phyloP scores from a whole-genome alignment of 2,113 vertebrate genomes.

The Gasterosteus nipponicus region DNA sequence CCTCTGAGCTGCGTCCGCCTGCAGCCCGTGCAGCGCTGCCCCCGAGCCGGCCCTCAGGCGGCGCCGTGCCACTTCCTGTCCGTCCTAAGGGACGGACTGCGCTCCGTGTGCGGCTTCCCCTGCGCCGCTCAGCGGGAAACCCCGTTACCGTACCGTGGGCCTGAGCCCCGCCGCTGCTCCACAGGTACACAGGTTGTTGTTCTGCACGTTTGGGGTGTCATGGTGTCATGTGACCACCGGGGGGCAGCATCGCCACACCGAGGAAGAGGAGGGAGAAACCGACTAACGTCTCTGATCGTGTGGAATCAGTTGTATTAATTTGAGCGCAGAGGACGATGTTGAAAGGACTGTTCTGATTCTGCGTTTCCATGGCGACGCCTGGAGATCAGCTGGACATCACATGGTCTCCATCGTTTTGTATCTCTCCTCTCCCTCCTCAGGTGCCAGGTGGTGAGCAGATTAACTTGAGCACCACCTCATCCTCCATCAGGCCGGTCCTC shows the following conservation, averaged over 20 bases:
- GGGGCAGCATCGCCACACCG: too few species aligned
- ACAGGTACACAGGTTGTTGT: constrained; percentile 59
- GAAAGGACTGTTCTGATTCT: too few species aligned
- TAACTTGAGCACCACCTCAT: constrained; percentile 74
- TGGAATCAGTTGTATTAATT: too few species aligned
- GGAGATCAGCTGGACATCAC: too few species aligned
- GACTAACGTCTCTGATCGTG: too few species aligned
- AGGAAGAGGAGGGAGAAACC: too few species aligned
- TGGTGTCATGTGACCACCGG: too few species aligned
- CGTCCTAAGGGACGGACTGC: constrained; percentile 79
- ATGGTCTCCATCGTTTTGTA: too few species aligned
- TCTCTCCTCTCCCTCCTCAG: constrained; percentile 66
- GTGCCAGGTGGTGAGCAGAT: constrained; percentile 63
- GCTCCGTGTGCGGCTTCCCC: constrained; percentile 87
- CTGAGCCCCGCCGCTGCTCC: constrained; percentile 63
- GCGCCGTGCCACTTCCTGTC: constrained; percentile 83
- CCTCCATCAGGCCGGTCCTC: constrained; percentile 65
- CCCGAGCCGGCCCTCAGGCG: constrained; percentile 80
- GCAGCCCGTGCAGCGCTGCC: constrained; percentile 86
- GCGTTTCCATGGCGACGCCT: too few species aligned
- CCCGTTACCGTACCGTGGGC: constrained; percentile 76
- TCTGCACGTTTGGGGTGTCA: too few species aligned
- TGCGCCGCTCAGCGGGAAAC: constrained; percentile 81
- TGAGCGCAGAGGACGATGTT: too few species aligned
- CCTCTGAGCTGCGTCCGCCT: constrained; percentile 90